Evolutionary conservation across 2,113 vertebrate genomes (phyloP), one percentile per base, ranked within the genome.

Genomic region (Coptodon rendalli): DNA sequence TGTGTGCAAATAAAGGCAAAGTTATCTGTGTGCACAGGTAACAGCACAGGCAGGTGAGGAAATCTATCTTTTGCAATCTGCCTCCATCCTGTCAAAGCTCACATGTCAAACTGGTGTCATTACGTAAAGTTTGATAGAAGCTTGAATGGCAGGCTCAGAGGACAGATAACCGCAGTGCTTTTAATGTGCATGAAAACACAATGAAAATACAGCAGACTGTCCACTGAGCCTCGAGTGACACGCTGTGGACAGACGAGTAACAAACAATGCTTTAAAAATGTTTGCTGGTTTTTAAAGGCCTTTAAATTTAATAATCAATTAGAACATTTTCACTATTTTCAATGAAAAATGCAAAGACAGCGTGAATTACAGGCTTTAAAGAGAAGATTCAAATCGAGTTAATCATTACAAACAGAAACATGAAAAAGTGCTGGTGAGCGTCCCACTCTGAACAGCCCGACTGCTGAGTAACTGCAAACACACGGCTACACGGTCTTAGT

Each of bases 141-240:
- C 40, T 27, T 1, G 43, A 0, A 29, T 48, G 22, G 24, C 6
- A 0, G 14, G 2, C 0, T 45, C 1, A 7, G 68, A 27, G 40
- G 9, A 19, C 40, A 48, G 2, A 73, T 31, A 50, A 48, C 24
- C 9, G 2, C 43, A 78, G 24, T 11, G 4, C 40, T 76, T 14
- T 73, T 48, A 48, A 73, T 5, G 17, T 29, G 24, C 24, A 29
- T 48, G 43, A 48, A 76, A 76, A 27, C 43, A 29, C 38, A 71
- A 16, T 17, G 14, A 76, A 1, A 63, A 63, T 61, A 34, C 59
- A 61, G 59, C 59, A 63, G 9, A 34, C 59, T 34, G 9, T 6
- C 52, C 29, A 61, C 57, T 34, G 29, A 61, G 57, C 57, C 57
- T 61, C 3, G 57, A 61, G 16, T 10, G 57, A 38, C 17, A 66